Evolutionary conservation across 2,797 vertebrate species (phyloP), one percentile per base, ranked within the genome.

Genomic region (Paguma larvata): DNA sequence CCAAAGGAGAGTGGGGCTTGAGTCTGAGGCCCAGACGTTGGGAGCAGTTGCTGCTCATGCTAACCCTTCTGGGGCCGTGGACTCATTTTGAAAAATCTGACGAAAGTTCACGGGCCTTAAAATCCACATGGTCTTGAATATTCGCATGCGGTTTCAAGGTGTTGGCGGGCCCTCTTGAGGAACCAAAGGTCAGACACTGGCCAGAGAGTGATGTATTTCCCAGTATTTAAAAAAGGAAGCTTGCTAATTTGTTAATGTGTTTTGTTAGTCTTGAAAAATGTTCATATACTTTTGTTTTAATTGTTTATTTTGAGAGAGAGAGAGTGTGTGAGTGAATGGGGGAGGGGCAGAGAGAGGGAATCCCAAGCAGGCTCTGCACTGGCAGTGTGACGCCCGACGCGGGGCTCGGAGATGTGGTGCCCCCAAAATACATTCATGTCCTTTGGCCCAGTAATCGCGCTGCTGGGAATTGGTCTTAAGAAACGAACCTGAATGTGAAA

Each of bases 1-100:
- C 67, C 88, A 95, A 77, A 97, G 91, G 91, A 94, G 91, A 75
- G 2, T 70, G 62, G 70, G 1, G 0, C 13, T 87, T 92, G 91
- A 90, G 89, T 56, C n/a, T 68, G 62, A 65, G 91, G 86, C 90
- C 12, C n/a, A 51, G 41, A 48, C 10, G 77, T 46, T 87, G 34
- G 87, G 94, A 91, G 87, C 93, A 68, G 0, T 30, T 53, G 51
- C 53, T 86, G 11, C 51, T 67, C 30, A 48, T 86, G 6, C 46
- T 72, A n/a, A 48, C 21, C 25, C 9, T 73, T 48, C 34, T 0
- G 62, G 67, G 78, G 12, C 41, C 34, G 0, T 30, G 34, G 41
- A 68, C 44, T 44, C 25, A 32, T 86, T 83, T 51, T 44, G 48
- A 67, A 67, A 95, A 96, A 75, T 77, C n/a, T 41, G 10, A 59